Percentiles rank a stretch among this genome's conserved stretches.
These are phyloP conservation scores for Picus viridis DNA, from an alignment of 2,797 vertebrate genomes.

Conservation along the genomic window DNA sequence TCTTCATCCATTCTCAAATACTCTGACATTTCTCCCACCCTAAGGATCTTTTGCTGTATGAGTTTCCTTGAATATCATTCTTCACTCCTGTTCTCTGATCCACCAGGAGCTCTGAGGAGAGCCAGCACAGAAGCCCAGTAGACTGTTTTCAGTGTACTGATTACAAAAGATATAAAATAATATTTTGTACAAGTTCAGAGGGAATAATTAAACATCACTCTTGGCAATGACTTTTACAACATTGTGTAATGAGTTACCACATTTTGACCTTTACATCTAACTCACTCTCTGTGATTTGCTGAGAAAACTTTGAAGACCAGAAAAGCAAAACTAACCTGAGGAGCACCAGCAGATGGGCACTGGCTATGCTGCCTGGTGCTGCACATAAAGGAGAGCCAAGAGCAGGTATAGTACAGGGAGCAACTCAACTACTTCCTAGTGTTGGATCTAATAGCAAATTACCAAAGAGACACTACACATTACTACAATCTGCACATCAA, in stretches of 20 bases:
- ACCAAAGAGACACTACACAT: constrained; percentile 53
- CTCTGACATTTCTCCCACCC: neutral
- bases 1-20: neutral
- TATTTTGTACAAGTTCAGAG: constrained; percentile 59
- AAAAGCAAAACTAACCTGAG: neutral
- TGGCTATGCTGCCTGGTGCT: neutral
- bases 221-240: constrained; percentile 34
- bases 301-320: neutral
- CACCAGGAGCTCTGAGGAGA: neutral
- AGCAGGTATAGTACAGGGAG: constrained; percentile 13
- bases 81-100: neutral
- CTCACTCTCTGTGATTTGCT: neutral
- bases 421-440: constrained; percentile 18
- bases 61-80: neutral
- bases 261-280: constrained; percentile 43
- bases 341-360: fast-evolving
- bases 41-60: neutral
- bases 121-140: neutral
- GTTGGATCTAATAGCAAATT: constrained; percentile 52
- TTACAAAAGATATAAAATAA: constrained; percentile 35
- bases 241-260: constrained; percentile 16
- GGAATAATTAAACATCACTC: constrained; percentile 52
- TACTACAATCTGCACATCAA: constrained; percentile 69
- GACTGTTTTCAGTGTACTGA: neutral
- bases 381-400: neutral